Evolutionary conservation across 2,797 vertebrate genomes (phyloP), one percentile per base, ranked within the genome.

Genomic region (Epinephelus coioides): DNA sequence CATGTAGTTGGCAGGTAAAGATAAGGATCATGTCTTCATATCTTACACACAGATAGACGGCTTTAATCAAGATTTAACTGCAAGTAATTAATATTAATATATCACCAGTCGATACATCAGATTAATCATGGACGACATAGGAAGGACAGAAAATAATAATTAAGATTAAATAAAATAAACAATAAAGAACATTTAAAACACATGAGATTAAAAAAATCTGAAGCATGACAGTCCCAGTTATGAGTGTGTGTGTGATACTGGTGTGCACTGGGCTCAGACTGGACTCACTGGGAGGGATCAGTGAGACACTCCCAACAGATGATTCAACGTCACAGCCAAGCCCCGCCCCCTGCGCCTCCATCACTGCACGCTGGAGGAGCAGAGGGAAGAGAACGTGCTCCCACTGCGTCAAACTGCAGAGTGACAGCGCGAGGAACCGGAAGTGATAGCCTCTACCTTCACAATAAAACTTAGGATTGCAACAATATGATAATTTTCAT

Each of bases 321-420:
- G 27, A 67, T 68, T 1, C 0, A 0, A 74, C 84, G 80, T 89
- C 86, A 76, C 17, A 53, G 9, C 3, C 5, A 78, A 72, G 69
- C 81, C 23, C 84, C 84, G 69, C 91, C 89, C 54, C 56, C 43
- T 61, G 17, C 14, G 21, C 21, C 71, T 75, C 53, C 71, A 72
- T 87, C 77, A 57, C 75, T 38, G 55, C 63, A 19, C 14, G 69
- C 51, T 47, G 9, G 19, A 56, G 23, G 38, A 44, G 5, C 57
- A 30, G 8, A 43, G 11, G 6, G 30, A 40, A 3, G 74, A 53
- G 60, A 63, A 64, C 55, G 60, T 50, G 68, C 81, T 49, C 17
- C 13, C 3, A 11, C 18, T 25, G 38, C 63, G 64, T 81, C 73
- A 84, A 86, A 1, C 0, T 0, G 0, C 1, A 3, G 11, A n/a